Evolutionary conservation across 2,888 invertebrate species (phyloP), one percentile per base, ranked within the genome.

Genomic region (Yponomeuta cagnagella): DNA sequence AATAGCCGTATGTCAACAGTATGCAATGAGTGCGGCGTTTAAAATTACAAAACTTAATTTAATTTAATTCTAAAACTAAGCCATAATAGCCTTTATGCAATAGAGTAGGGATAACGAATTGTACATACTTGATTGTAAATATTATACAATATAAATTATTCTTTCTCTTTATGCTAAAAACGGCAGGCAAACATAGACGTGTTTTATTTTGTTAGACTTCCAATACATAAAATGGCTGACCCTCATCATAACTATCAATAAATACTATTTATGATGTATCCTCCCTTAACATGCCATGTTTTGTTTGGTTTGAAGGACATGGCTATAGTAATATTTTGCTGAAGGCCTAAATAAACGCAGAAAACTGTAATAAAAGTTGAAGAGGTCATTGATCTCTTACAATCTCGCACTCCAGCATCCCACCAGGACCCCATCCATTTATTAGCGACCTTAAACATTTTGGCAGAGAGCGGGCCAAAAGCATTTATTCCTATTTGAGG

Each of bases 391-490:
- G 52, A 58, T 58, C 52, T 58, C 15, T 58, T 58, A 58, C 52
- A 58, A 58, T 58, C 15, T 58, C 52, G 65, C 65, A 65, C 8
- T 65, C 31, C 65, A 65, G 65, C 65, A n/a, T 67, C 52, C 48
- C 30, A 52, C 12, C 58, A 68, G 68, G 52, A 30, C 52, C 52
- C 12, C 65, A 65, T 48, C 68, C 48, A 68, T 68, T 68, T 68
- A 68, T 68, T 68, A 68, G 52, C 52, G 31, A 68, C 68, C 52
- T 68, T 48, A 48, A 68, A 52, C 68, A 68, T 68, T 68, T 63
- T n/a, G 70, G 63, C 63, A 31, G 63, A 37, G 63, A 63, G 63
- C 70, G 70, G 33, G 70, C 63, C 70, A 63, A 52, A 69, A 70
- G 33, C 70, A 70, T 70, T 70, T 43, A 63, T 70, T 63, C 63